These are phyloP conservation scores for Bufo gargarizans DNA, from an alignment of 2,113 vertebrate genomes.

Conservation along the genomic window DNA sequence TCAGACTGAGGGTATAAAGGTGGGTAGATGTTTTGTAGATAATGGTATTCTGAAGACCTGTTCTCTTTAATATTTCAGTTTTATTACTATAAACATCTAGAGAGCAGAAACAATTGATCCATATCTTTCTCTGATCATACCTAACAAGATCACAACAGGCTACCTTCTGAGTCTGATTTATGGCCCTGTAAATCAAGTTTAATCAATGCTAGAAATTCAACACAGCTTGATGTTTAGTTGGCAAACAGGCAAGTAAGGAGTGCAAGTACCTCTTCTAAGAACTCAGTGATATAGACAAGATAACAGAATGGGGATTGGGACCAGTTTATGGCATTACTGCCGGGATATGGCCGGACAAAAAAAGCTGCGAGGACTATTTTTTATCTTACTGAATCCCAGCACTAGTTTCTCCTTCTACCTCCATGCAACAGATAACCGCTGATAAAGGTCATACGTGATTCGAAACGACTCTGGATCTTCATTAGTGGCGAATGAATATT, in stretches of 20 bases:
- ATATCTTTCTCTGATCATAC: not conserved
- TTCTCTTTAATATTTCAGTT: not conserved
- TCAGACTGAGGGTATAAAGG: not conserved
- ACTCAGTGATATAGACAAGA: not conserved
- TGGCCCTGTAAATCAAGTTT: not conserved
- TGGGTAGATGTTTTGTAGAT: not conserved
- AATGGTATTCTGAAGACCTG: not conserved
- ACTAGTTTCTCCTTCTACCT: no score
- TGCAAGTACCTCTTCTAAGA: not conserved
- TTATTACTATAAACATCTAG: not conserved
- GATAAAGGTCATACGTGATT: no score
- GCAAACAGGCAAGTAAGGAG: not conserved
- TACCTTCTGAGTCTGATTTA: not conserved
- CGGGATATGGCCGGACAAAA: no score
- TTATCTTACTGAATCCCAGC: no score
- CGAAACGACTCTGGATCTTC: no score
- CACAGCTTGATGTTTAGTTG: not conserved
- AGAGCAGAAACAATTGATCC: not conserved
- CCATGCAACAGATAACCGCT: no score
- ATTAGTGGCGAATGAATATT: no score
- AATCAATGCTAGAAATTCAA: not conserved
- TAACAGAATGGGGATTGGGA: not conserved
- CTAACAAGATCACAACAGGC: slow-evolving; percentile 2
- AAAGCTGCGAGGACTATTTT: no score
- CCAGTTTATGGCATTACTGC: no score